These are phyloP conservation scores for Idaea aversata DNA, from an alignment of 2,888 invertebrate genomes.

Conservation along the genomic window DNA sequence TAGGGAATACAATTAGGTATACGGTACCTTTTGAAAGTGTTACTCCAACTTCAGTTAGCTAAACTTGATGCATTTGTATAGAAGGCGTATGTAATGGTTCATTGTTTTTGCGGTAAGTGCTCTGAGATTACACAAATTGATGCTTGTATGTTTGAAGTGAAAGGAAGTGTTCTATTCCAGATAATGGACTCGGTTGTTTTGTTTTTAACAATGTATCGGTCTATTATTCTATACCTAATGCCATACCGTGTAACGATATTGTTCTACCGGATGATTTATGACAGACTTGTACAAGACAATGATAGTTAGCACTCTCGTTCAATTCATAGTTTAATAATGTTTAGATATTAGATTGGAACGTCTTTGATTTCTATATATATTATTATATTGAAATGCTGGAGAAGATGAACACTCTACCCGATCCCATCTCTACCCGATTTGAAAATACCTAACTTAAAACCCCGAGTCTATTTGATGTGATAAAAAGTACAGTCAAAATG, in stretches of 20 bases:
- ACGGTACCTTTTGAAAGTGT: conserved; percentile 5
- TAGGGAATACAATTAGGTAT: conserved; percentile 10
- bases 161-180: conserved; percentile 59
- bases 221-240: conserved; percentile 23
- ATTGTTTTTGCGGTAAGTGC: conserved; percentile 67
- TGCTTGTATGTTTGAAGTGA: conserved; percentile 61
- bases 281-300: not conserved
- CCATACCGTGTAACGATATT: conserved; percentile 9
- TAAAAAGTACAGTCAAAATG: too few relatives aligned
- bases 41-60: conserved; percentile 11
- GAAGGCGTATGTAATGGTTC: conserved; percentile 57
- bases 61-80: conserved; percentile 17
- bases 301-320: not conserved
- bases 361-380: too few relatives aligned
- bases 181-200: conserved; percentile 53
- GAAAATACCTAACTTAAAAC: too few relatives aligned
- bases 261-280: conserved; percentile 2
- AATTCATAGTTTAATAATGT: not conserved
- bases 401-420: too few relatives aligned
- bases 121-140: conserved; percentile 64
- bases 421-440: too few relatives aligned
- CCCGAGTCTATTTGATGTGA: too few relatives aligned
- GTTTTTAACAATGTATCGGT: conserved; percentile 50
- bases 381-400: too few relatives aligned
- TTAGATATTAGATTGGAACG: too few relatives aligned